These are phyloP conservation scores for Tenualosa ilisha DNA, from an alignment of 2,797 vertebrate species.

Conservation along the genomic window DNA sequence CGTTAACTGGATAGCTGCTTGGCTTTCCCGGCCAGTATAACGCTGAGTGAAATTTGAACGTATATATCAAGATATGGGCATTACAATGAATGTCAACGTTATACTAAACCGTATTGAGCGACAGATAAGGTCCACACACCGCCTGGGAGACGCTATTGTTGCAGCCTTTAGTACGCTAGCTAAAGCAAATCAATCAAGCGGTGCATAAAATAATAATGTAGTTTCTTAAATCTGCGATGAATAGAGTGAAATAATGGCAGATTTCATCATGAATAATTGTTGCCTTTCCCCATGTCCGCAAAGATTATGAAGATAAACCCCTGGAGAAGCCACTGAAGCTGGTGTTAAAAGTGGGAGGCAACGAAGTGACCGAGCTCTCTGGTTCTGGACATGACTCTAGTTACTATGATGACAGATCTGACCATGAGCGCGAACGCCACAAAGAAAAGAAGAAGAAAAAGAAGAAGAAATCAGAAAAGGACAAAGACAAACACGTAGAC, in stretches of 20 bases:
- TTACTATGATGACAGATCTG: constrained; percentile 94
- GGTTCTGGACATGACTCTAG: constrained; percentile 97
- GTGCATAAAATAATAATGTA: neutral
- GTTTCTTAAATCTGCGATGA: neutral
- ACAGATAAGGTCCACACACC: neutral
- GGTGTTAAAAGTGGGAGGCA: constrained; percentile 95
- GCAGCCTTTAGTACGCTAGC: neutral
- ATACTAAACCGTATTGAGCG: neutral
- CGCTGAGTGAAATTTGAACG: neutral
- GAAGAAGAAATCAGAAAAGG: constrained; percentile 95
- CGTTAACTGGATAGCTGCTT: neutral
- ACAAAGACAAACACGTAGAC: constrained; percentile 90
- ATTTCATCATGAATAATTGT: neutral
- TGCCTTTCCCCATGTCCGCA: constrained; percentile 36
- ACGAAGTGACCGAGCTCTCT: constrained; percentile 93
- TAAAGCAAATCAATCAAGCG: neutral
- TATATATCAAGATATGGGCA: neutral
- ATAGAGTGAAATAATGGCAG: constrained; percentile 28
- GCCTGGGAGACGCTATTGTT: neutral
- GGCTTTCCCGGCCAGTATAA: neutral
- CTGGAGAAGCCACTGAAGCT: constrained; percentile 93
- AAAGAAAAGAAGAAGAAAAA: constrained; percentile 98
- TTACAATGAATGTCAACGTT: too few species aligned
- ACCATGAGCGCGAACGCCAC: constrained; percentile 92
- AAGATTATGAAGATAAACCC: constrained; percentile 90